Base-by-base conservation (phyloP, 2,888 invertebrate genomes). In the Lycophotia porphyrea region DNA sequence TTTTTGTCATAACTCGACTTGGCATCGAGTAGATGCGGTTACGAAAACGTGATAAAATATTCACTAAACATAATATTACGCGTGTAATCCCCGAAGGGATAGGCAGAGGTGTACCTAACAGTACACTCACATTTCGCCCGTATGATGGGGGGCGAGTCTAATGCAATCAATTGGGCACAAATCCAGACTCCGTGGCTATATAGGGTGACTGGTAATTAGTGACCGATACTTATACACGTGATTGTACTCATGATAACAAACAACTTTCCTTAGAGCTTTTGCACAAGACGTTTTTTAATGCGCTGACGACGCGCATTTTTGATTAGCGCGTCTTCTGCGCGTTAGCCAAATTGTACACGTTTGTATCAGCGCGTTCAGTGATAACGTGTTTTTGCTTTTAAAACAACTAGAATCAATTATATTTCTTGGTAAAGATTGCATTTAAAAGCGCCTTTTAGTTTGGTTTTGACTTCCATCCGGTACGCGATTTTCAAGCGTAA, bases 1-100 rank as follows among this genome's bases (percentile, higher is more conserved):
- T 80, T 71, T 76, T 47, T 78, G 67, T 71, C 68, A 42, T 71
- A 52, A 71, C 52, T 71, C 49, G 34, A 52, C 36, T 80, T 77
- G 80, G 80, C 83, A 77, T 39, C 65, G 66, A 55, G n/a, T 36
- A 39, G 39, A 58, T 27, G 47, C 39, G 34, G n/a, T 55, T 27
- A 55, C 27, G 24, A 63, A 63, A 67, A 63, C 24, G 66, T 58
- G 13, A 44, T 65, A 69, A 69, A 76, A 61, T 47, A 42, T 65
- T 61, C 66, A 82, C 44, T 65, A 8, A 60, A 34, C 31, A 1
- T 34, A 9, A 21, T 9, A 60, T 60, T 1, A 60, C 58, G 31
- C 31, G 1, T 60, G 31, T 60, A 31, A 58, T 4, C 21, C 0
- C 1, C 31, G 18, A 31, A 52, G 13, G n/a, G 52, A 52, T 11